Conservation (phyloP, 2,797 vertebrate genomes). For the Eutrigla gurnardus region DNA sequence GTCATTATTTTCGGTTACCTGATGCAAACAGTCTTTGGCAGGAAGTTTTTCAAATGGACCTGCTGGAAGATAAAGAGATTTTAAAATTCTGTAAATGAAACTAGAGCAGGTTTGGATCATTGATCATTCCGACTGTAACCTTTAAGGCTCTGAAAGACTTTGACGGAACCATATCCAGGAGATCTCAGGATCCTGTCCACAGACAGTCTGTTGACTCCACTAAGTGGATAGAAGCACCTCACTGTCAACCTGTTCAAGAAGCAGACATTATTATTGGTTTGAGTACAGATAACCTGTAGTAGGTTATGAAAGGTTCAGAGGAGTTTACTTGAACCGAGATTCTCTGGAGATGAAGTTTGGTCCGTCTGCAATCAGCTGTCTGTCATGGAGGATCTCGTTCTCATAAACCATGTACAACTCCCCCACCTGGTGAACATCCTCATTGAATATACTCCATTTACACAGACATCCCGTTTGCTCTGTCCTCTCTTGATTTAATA, state of each 20-base stretch:
- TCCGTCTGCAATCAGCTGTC: conserved; percentile 68
- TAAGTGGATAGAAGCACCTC: conserved; percentile 82
- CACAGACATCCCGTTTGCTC: background rate
- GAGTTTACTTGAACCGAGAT: conserved; percentile 81
- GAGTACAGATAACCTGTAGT: background rate
- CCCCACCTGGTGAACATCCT: conserved; percentile 66
- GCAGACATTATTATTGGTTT: background rate
- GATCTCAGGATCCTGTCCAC: conserved; percentile 42
- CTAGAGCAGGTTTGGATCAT: background rate
- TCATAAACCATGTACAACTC: conserved; percentile 82
- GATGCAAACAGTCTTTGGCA: conserved; percentile 9
- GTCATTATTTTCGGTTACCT: background rate
- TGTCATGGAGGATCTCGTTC: conserved; percentile 84
- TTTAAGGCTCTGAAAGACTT: conserved; percentile 49
- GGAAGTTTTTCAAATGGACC: conserved; percentile 13
- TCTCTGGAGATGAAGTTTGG: conserved; percentile 78
- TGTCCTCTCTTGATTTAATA: background rate
- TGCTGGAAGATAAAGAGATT: background rate
- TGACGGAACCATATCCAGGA: conserved; percentile 63
- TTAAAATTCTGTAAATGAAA: background rate
- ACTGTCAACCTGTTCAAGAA: conserved; percentile 75
- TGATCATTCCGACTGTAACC: conserved; percentile 25
- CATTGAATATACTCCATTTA: background rate
- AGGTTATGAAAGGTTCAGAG: no score
- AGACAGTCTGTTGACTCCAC: conserved; percentile 65